Base-by-base conservation (phyloP, 2,888 invertebrate genomes). In the Pyrrhosoma nymphula region DNA sequence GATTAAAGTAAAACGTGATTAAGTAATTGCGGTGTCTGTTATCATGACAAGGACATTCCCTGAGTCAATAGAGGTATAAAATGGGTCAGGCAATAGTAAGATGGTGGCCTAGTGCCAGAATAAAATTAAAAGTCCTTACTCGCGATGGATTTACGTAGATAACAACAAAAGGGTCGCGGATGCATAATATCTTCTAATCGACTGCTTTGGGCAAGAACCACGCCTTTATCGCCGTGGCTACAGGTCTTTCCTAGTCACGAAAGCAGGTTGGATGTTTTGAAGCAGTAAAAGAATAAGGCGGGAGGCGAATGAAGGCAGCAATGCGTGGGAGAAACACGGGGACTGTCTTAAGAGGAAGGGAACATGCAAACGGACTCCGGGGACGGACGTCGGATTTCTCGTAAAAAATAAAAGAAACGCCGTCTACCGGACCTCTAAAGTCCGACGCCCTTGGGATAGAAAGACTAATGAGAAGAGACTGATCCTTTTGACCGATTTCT, bases 201-300 rank as follows among this genome's bases (percentile, higher is more conserved):
- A 69, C 69, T n/a, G n/a, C 69, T n/a, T 6, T n/a, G 69, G n/a
- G 69, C 69, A 69, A 82, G 82, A 26, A 82, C 82, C 82, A 82
- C 82, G 82, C 82, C 35, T 82, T 20, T 82, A 82, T 35, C 82
- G 30, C 35, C 26, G 30, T 35, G 14, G 18, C 82, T 35, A 35
- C 30, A 12, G 16, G 10, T 2, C 82, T 14, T 2, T 26, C 35
- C 35, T 16, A 26, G 82, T 82, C 82, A 82, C 82, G 82, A 35
- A 35, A 82, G 35, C 35, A 14, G 35, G 35, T 6, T 35, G 30
- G 35, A 18, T 1, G 69, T 26, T 82, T 4, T 14, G 35, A 35
- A 14, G 82, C 12, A 82, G 82, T 69, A 26, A 69, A 69, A 69
- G 10, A 26, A 69, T 8, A 10, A 26, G 20, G n/a, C n/a, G n/a